phyloP scores from a whole-genome alignment of 2,113 vertebrate species.

The Meles meles region DNA sequence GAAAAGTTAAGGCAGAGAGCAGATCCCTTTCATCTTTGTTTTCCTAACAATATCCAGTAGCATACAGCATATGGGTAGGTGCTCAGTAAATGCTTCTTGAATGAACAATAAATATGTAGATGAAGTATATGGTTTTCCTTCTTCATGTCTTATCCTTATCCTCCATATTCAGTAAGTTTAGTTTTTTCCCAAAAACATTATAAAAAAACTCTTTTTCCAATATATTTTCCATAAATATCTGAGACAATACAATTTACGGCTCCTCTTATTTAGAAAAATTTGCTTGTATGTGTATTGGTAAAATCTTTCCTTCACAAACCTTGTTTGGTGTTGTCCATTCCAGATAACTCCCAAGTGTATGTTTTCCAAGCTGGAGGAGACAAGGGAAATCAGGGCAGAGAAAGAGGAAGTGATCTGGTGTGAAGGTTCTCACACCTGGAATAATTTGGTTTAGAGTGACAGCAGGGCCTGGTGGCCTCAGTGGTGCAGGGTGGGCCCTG shows the following conservation, averaged over 20 bases:
- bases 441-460: background rate
- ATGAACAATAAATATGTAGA: background rate
- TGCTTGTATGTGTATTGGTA: background rate
- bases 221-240: background rate
- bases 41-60: background rate
- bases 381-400: background rate
- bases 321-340: background rate
- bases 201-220: background rate
- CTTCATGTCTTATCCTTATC: background rate
- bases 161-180: background rate
- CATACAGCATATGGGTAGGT: background rate
- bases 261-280: background rate
- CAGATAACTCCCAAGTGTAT: background rate
- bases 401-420: background rate
- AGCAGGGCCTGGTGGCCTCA: background rate
- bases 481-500: accelerated
- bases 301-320: background rate
- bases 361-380: background rate
- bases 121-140: background rate
- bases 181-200: background rate
- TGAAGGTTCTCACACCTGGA: background rate
- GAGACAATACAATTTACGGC: background rate
- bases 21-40: background rate
- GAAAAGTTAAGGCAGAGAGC: background rate
- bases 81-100: background rate